Evolutionary conservation across 2,113 vertebrate genomes (phyloP), one percentile per base, ranked within the genome.

Genomic region (Percopsis transmontana): DNA sequence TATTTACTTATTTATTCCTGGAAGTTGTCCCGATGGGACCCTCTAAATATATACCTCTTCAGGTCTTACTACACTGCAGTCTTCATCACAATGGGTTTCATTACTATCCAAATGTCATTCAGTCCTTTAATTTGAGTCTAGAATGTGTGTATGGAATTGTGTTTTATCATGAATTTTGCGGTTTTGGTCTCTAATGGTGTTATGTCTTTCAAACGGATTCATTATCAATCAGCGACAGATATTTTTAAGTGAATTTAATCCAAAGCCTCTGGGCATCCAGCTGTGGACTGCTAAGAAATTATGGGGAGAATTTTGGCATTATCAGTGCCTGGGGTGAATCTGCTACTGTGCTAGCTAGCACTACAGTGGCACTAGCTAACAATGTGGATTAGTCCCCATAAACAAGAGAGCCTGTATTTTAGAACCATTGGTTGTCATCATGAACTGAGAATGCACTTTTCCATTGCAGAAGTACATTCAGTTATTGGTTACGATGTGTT

Each of bases 271-370:
- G n/a, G 42, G 38, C 51, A 2, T 67, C 56, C 50, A 41, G 38
- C 0, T 4, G 69, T 8, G 47, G 33, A 60, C 58, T 60, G 64
- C 39, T 20, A 51, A 53, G 48, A 62, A 62, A 18, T 61, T 1
- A 45, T 54, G 18, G 44, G 57, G 58, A 58, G 24, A 50, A 54
- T 68, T 72, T 58, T 9, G 55, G 54, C 64, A 38, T 82, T 76
- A 55, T 68, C 76, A 80, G 85, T 85, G 85, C 84, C 80, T 86
- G 74, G 57, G 62, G 63, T 59, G 10, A 68, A 72, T 71, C 61
- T 45, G 57, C 13, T 62, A 68, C 39, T 63, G 21, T 70, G 33
- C 19, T 44, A 51, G n/a, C 45, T 40, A n/a, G n/a, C n/a, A 70
- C 44, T 45, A 59, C 47, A 47, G 48, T 24, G 60, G 77, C 13